Conservation (phyloP, 2,797 vertebrate species). For the Rhynchonycteris naso region DNA sequence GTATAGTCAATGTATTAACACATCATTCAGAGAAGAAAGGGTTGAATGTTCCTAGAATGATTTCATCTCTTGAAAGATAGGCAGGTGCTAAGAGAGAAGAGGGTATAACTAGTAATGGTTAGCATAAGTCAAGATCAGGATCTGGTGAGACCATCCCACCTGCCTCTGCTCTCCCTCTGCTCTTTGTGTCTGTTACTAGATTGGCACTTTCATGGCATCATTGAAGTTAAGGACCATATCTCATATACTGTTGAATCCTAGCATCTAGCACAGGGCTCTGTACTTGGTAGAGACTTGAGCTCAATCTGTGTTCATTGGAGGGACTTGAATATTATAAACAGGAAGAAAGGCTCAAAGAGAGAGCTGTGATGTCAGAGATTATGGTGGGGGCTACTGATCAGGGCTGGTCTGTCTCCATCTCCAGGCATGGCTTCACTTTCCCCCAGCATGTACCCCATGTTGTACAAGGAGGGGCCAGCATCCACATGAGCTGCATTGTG, state of each 20-base stretch:
- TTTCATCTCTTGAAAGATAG: not conserved
- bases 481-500: not conserved
- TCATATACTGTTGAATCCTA: not conserved
- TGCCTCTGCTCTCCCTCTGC: not conserved
- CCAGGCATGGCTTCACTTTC: not conserved
- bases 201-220: not conserved
- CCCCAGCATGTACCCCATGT: not conserved
- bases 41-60: not conserved
- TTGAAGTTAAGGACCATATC: not conserved
- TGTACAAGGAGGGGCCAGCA: not conserved
- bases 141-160: not conserved
- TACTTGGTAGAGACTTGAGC: not conserved
- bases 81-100: not conserved
- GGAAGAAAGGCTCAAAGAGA: not conserved
- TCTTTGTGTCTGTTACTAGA: not conserved
- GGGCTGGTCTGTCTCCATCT: not conserved
- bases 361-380: not conserved
- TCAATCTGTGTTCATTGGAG: not conserved
- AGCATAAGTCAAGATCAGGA: not conserved
- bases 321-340: not conserved
- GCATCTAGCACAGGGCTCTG: not conserved
- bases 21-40: not conserved
- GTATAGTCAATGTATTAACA: not conserved
- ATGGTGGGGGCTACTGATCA: accelerated
- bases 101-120: not conserved